Conservation (phyloP, 2,888 invertebrate genomes). For the Tricholauxania praeusta region DNA sequence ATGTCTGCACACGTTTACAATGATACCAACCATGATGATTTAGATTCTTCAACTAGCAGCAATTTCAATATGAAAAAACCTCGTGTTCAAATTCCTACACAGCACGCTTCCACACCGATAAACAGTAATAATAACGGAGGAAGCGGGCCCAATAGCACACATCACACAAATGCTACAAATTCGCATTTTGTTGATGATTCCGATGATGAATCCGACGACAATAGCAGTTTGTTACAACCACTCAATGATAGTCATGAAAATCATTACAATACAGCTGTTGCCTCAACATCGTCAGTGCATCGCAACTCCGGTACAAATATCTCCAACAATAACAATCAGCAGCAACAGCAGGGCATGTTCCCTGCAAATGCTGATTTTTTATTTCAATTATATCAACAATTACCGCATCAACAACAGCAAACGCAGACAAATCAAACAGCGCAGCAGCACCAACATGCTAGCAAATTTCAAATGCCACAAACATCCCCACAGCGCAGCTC, state of each 20-base stretch:
- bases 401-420: slow-evolving; percentile 56
- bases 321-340: slow-evolving; percentile 48
- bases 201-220: slow-evolving; percentile 64
- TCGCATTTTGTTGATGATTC: slow-evolving; percentile 55
- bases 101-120: slow-evolving; percentile 29
- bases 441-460: slow-evolving; percentile 50
- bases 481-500: slow-evolving; percentile 60
- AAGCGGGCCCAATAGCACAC: slow-evolving; percentile 32
- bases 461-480: slow-evolving; percentile 60
- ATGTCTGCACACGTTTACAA: slow-evolving; percentile 40
- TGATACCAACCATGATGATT: slow-evolving; percentile 52
- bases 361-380: slow-evolving; percentile 65
- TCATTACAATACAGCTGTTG: slow-evolving; percentile 46
- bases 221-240: slow-evolving; percentile 56
- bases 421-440: slow-evolving; percentile 37
- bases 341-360: slow-evolving; percentile 54
- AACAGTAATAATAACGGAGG: slow-evolving; percentile 37
- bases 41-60: slow-evolving; percentile 57
- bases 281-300: slow-evolving; percentile 46
- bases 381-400: slow-evolving; percentile 65
- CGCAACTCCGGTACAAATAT: slow-evolving; percentile 45
- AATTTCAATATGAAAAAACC: slow-evolving; percentile 63
- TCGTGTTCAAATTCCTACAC: slow-evolving; percentile 53
- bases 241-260: slow-evolving; percentile 53
- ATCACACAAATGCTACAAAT: slow-evolving; percentile 43